Percentiles rank a stretch among this genome's conserved stretches.
These are phyloP conservation scores for Drosophila triauraria DNA, from an alignment of 1,140 invertebrate genomes.

Conservation along the genomic window DNA sequence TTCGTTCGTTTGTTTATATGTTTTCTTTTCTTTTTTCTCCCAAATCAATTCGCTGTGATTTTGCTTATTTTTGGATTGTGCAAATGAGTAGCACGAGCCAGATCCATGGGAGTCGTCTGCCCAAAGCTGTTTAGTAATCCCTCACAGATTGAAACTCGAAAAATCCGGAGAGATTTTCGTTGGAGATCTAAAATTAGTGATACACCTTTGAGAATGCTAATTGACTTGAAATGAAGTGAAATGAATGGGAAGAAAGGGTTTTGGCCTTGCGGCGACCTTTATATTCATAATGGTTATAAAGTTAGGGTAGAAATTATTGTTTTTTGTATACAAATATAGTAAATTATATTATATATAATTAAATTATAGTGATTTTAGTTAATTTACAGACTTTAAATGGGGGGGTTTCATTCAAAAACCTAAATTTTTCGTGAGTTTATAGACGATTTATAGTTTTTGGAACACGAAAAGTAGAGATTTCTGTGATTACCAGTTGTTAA, in stretches of 20 bases:
- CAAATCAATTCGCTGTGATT: constrained; percentile 4
- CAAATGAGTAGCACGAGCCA: constrained; percentile 68
- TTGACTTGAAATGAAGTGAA: not conserved
- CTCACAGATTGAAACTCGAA: constrained; percentile 1
- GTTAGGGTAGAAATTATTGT: not conserved
- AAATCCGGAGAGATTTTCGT: not conserved
- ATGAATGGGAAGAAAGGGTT: too few relatives aligned
- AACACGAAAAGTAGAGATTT: too few relatives aligned
- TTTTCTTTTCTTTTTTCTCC: constrained; percentile 20
- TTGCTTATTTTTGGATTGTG: constrained; percentile 30
- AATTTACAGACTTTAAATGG: not conserved
- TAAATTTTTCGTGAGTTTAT: too few relatives aligned
- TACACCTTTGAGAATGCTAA: constrained; percentile 1
- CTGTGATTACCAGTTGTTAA: too few relatives aligned
- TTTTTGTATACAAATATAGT: not conserved
- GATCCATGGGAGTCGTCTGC: constrained; percentile 13
- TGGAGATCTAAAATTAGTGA: not conserved
- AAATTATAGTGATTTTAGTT: not conserved
- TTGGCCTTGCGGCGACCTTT: not conserved
- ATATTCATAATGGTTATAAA: too few relatives aligned
- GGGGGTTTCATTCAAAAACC: too few relatives aligned
- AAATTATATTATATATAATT: not conserved
- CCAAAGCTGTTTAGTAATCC: constrained; percentile 1
- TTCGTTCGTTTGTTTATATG: constrained; percentile 29
- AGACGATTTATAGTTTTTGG: too few relatives aligned